These are phyloP conservation scores for Teleogryllus oceanicus DNA, from an alignment of 2,888 invertebrate genomes.

Conservation along the genomic window DNA sequence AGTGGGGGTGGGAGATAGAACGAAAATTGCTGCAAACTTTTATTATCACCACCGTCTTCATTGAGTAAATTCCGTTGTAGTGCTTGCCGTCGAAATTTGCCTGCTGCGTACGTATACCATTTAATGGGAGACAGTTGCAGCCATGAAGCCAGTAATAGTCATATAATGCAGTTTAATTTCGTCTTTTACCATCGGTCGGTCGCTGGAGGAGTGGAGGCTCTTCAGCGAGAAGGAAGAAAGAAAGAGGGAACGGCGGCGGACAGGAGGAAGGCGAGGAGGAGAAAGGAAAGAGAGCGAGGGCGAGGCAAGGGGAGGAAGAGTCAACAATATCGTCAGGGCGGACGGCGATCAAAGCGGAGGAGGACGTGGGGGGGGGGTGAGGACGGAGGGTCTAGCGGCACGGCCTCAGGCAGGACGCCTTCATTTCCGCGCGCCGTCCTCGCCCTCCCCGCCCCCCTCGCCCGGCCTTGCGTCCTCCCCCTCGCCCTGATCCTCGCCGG, in stretches of 20 bases:
- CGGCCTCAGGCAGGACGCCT: background rate
- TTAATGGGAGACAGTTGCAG: background rate
- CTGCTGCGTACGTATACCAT: background rate
- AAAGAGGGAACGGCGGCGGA: too few species aligned
- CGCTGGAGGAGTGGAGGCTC: background rate
- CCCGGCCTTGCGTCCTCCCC: background rate
- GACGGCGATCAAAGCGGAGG: background rate
- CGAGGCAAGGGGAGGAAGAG: background rate
- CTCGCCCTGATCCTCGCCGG: background rate
- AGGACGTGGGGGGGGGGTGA: background rate
- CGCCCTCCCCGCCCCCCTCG: background rate
- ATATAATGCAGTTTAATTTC: slow-evolving; percentile 10
- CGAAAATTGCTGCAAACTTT: background rate
- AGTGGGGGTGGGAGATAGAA: background rate
- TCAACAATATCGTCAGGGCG: background rate
- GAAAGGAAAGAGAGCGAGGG: background rate
- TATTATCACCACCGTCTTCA: background rate
- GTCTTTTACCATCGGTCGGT: background rate
- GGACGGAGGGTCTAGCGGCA: background rate
- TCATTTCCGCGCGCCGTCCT: background rate
- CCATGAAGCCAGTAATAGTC: background rate
- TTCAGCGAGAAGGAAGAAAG: background rate
- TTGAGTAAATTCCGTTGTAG: slow-evolving; percentile 4
- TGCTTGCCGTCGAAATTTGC: slow-evolving; percentile 6
- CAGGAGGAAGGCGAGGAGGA: background rate